Base-by-base conservation (phyloP, 2,113 vertebrate species). In the Rhombomys opimus region DNA sequence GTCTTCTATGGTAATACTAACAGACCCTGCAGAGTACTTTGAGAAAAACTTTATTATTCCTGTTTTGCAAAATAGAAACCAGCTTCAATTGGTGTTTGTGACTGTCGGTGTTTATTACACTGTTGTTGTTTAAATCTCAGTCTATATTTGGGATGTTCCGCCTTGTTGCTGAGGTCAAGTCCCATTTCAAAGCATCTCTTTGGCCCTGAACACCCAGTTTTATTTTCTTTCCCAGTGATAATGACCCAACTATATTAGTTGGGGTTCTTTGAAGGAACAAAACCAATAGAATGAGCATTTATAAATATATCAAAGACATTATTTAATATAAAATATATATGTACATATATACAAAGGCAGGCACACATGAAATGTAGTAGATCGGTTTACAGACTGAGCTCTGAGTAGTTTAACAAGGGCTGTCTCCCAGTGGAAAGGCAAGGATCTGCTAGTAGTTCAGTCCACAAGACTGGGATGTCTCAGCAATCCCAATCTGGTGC, bases 131-230 rank as follows among this genome's bases (percentile, higher is more conserved):
- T 90, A 30, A 22, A 12, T 35, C 52, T 90, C 38, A 89, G 35
- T 76, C 17, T 89, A 20, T 57, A 70, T 25, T 41, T 12, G 73
- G 14, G 25, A 87, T 89, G 67, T 35, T 87, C 15, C 87, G 35
- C 61, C n/a, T 91, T 77, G 23, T 9, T 27, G 30, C 63, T n/a
- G 32, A 78, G 27, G 93, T 80, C 70, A 91, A 50, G 57, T 7
- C 30, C 50, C 41, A 72, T 91, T 95, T 93, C 59, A 68, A 96
- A 89, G 41, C 18, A 35, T 78, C 63, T 82, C 67, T 90, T 77
- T 86, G 70, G 27, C 14, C 78, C 17, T 20, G 35, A 86, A 23
- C 25, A n/a, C n/a, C 32, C 14, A 86, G 30, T 86, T 87, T 76
- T 70, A 86, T 75, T 91, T 57, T 94, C 75, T 90, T 73, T 94